A percentile compares a stretch with the other conserved stretches of the same genome.
Evolutionary conservation across 2,797 vertebrate genomes (phyloP).

Genomic region (Danio jaintianensis): DNA sequence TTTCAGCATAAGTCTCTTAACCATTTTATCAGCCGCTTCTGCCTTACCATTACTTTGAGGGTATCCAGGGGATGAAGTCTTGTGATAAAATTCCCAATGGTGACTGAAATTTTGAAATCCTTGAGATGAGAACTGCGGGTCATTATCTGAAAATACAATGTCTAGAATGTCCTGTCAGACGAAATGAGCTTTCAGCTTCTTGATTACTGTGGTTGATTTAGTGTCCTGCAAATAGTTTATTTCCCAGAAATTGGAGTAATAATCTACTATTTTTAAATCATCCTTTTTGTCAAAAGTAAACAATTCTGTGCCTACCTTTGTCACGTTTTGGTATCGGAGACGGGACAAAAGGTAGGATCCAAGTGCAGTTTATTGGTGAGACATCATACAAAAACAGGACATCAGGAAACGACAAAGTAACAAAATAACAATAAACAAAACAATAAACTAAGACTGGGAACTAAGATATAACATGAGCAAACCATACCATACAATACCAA

Average conservation of each 20-base stretch:
- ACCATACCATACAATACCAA: too few relatives aligned
- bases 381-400: too few relatives aligned
- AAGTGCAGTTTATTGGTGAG: too few relatives aligned
- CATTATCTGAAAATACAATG: slow-evolving; percentile 33
- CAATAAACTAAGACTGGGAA: too few relatives aligned
- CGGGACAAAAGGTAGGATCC: too few relatives aligned
- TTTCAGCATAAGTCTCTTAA: slow-evolving; percentile 27
- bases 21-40: slow-evolving; percentile 36
- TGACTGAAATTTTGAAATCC: slow-evolving; percentile 29
- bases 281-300: neutral
- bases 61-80: slow-evolving; percentile 5
- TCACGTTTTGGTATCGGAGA: too few relatives aligned
- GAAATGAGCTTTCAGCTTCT: slow-evolving; percentile 37
- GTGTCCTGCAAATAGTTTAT: slow-evolving; percentile 30
- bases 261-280: slow-evolving; percentile 30
- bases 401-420: too few relatives aligned
- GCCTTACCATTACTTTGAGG: slow-evolving; percentile 30
- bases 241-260: slow-evolving; percentile 40
- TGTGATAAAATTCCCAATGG: slow-evolving; percentile 5
- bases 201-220: slow-evolving; percentile 21
- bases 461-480: too few relatives aligned
- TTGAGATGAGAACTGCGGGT: neutral
- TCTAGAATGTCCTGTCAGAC: slow-evolving; percentile 17
- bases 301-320: slow-evolving; percentile 38
- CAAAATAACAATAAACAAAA: too few relatives aligned